Evolutionary conservation across 2,888 invertebrate species (phyloP), one percentile per base, ranked within the genome.

Genomic region (Ellobium chinense): DNA sequence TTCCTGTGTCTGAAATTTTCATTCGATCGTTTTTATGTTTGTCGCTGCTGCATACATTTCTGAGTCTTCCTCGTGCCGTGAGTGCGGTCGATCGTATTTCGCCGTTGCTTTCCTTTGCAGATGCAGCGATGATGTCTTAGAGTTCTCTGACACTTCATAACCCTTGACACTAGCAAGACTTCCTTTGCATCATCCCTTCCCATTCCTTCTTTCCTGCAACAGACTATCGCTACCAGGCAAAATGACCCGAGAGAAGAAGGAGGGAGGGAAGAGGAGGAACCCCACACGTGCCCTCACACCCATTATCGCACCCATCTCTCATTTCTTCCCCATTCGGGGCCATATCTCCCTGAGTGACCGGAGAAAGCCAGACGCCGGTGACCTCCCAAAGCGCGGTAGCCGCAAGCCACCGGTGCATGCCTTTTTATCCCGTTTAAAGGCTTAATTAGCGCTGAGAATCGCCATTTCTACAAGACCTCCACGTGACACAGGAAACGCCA

Each of bases 241-340:
- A 7, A 27, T 9, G 39, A n/a, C n/a, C n/a, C n/a, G n/a, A n/a
- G n/a, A n/a, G n/a, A n/a, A n/a, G n/a, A n/a, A n/a, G n/a, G n/a
- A n/a, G n/a, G n/a, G n/a, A n/a, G n/a, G n/a, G n/a, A n/a, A n/a
- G n/a, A n/a, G n/a, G n/a, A n/a, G n/a, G n/a, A n/a, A n/a, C n/a
- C 31, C 34, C 58, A 63, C 74, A 77, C 68, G 77, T 77, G 77
- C n/a, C 37, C 60, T 58, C 12, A 9, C 68, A 36, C 56, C 77
- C 77, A 77, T 77, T 77, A 77, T 77, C 77, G 37, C 77, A 77
- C 68, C 58, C 77, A 60, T 77, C 77, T 77, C 77, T 56, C 54
- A 58, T 77, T 77, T 68, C 77, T 77, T n/a, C 68, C 77, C 77
- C 65, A 77, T 77, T 77, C 39, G 37, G 27, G 68, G 34, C 68